Evolutionary conservation across 2,797 vertebrate genomes (phyloP).

Genomic region (Muraenolepis orangiensis): DNA sequence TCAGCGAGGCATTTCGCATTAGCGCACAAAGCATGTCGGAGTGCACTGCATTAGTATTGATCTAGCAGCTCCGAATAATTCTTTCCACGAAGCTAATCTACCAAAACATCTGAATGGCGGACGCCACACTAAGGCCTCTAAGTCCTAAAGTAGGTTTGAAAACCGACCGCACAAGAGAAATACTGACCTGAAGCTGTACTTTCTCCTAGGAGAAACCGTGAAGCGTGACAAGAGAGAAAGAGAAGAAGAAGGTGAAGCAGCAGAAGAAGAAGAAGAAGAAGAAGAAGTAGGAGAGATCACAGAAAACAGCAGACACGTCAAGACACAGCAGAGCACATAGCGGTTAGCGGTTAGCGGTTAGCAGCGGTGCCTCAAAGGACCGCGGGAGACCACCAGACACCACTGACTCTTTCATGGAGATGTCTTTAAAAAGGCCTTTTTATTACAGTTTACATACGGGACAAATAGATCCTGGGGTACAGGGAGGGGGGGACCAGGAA

Average conservation of each 20-base stretch:
- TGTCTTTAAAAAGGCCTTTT: too few relatives aligned
- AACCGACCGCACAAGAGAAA: slow-evolving; percentile 35
- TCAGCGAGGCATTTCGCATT: not conserved
- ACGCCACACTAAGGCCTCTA: not conserved
- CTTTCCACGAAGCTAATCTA: too few relatives aligned
- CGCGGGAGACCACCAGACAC: too few relatives aligned
- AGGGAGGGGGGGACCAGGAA: too few relatives aligned
- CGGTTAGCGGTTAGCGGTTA: too few relatives aligned
- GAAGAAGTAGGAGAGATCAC: slow-evolving; percentile 53
- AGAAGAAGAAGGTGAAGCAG: slow-evolving; percentile 68
- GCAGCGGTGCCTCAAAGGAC: too few relatives aligned
- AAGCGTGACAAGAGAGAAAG: slow-evolving; percentile 66
- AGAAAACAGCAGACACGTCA: slow-evolving; percentile 71
- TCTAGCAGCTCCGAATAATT: not conserved
- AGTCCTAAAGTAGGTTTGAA: not conserved
- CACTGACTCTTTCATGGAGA: too few relatives aligned
- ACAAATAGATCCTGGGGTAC: too few relatives aligned
- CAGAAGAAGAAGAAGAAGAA: slow-evolving; percentile 52
- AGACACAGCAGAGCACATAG: slow-evolving; percentile 59
- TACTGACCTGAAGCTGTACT: slow-evolving; percentile 98
- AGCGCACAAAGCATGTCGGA: not conserved
- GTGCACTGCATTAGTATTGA: not conserved
- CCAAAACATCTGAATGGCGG: too few relatives aligned
- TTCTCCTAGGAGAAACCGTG: slow-evolving; percentile 90
- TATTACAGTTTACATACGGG: too few relatives aligned